Base-by-base conservation (phyloP, 2,113 vertebrate genomes). In the Pseudorasbora parva region DNA sequence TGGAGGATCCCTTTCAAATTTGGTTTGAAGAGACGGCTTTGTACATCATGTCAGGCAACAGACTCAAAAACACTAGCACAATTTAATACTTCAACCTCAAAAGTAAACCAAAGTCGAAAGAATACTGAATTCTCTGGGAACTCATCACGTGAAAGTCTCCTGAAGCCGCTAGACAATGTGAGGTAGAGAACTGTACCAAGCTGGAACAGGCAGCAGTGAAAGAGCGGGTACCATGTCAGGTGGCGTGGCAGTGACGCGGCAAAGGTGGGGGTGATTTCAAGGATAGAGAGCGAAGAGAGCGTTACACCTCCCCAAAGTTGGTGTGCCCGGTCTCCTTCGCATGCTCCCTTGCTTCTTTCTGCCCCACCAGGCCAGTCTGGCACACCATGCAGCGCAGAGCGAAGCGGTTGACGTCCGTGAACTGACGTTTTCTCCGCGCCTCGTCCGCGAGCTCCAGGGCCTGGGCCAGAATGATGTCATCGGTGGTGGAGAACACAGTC, bases 241-340 rank as follows among this genome's bases (percentile, higher is more conserved):
- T 83, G 85, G 81, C 68, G 83, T 76, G 85, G 76, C 76, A 25
- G 59, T 62, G 79, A 54, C 10, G 73, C 14, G 64, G 62, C 30
- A n/a, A 78, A 64, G n/a, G 27, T 30, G 66, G 57, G 51, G 43
- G 23, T 27, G 14, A 45, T 71, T 64, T 69, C 17, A 45, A n/a
- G 49, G 59, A 86, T 41, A 14, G 23, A 14, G 23, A 33, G 87
- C 77, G 49, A 85, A 84, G 1, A 84, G 1, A 71, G 41, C 30
- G 78, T 97, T 93, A 99, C 91, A 99, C 96, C 90, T 99, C 98
- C 14, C 98, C 98, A 1, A 99, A 99, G 87, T 96, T 99, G 92
- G 98, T 94, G 89, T 99, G 98, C 57, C 98, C 98, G 0, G 98
- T 99, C 89, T 98, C 97, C 95, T 94, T 97, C 91, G 98, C 98